These are phyloP conservation scores for Cyclophora albipunctata DNA, from an alignment of 2,888 invertebrate species.

Conservation along the genomic window DNA sequence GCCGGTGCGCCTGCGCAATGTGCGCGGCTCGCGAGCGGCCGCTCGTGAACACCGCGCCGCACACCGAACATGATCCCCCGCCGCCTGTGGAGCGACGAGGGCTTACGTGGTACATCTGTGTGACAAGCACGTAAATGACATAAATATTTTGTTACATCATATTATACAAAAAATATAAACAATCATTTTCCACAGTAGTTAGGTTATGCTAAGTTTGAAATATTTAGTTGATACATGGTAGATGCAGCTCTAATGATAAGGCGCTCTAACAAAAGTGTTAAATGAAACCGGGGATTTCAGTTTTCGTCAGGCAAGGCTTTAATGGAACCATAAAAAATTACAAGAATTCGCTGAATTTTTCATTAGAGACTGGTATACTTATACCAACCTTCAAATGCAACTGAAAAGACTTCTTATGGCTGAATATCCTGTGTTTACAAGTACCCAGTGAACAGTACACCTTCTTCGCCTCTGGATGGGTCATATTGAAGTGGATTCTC, in stretches of 20 bases:
- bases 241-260: too few species aligned
- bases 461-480: conserved; percentile 55
- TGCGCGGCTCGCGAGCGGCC: conserved; percentile 54
- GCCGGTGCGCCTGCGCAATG: conserved; percentile 56
- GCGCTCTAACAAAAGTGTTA: too few species aligned
- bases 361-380: neutral
- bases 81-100: conserved; percentile 7
- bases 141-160: too few species aligned
- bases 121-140: conserved; percentile 23
- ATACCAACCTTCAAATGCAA: conserved; percentile 57
- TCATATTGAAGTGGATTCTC: conserved; percentile 47
- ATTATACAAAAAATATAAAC: too few species aligned
- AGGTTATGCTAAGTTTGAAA: too few species aligned
- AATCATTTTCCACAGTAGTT: too few species aligned
- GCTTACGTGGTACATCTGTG: conserved; percentile 26
- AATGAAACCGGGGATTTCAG: too few species aligned
- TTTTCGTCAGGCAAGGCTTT: too few species aligned
- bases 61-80: conserved; percentile 33
- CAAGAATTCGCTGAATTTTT: too few species aligned
- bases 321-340: too few species aligned
- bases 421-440: conserved; percentile 58
- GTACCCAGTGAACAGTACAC: conserved; percentile 54
- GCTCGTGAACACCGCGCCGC: conserved; percentile 49
- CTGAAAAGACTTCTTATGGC: conserved; percentile 58
- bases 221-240: too few species aligned